These are phyloP conservation scores for Hyperoplus immaculatus DNA, from an alignment of 2,797 vertebrate genomes.

Conservation along the genomic window DNA sequence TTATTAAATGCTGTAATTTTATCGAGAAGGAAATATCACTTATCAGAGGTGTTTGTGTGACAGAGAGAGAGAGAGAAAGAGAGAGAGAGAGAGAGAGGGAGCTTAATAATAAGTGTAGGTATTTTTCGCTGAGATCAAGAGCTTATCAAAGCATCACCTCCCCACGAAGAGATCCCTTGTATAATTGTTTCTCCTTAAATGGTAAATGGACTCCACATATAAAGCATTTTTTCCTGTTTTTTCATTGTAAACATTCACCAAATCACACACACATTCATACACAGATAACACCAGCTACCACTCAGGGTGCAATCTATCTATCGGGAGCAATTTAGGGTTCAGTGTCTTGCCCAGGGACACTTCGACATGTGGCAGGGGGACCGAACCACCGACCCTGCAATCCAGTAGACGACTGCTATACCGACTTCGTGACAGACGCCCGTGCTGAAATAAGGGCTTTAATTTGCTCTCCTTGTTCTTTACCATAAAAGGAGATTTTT, in stretches of 20 bases:
- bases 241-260: too few species aligned
- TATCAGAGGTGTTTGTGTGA: conserved; percentile 30
- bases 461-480: conserved; percentile 34
- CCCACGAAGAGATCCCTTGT: conserved; percentile 15
- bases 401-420: too few species aligned
- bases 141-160: conserved; percentile 46
- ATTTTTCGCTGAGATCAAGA: conserved; percentile 47
- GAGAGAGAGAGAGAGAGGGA: neutral
- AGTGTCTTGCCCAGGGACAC: too few species aligned
- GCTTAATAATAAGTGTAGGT: conserved; percentile 24
- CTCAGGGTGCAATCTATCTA: too few species aligned
- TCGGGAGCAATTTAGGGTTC: too few species aligned
- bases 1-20: conserved; percentile 12
- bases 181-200: conserved; percentile 25
- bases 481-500: conserved; percentile 31
- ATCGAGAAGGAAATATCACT: conserved; percentile 16
- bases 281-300: too few species aligned
- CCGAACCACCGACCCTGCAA: too few species aligned
- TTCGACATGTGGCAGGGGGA: too few species aligned
- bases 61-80: neutral
- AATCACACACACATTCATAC: too few species aligned
- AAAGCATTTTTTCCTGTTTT: too few species aligned
- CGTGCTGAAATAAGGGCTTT: conserved; percentile 2
- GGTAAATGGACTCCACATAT: too few species aligned
- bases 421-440: too few species aligned